Base-by-base conservation (phyloP, 2,113 vertebrate species). In the Etheostoma spectabile region DNA sequence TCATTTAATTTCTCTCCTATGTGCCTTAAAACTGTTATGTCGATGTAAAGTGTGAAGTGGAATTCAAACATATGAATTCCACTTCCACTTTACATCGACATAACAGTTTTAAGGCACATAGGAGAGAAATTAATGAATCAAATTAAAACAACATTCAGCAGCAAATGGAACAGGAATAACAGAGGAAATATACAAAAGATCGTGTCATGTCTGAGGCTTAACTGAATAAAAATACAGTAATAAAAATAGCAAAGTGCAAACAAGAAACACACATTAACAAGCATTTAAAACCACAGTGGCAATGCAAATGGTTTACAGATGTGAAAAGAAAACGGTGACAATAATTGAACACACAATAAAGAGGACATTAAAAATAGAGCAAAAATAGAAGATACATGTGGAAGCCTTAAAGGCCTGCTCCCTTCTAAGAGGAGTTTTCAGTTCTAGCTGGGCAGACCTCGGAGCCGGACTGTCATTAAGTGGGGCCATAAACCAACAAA, bases 1-100 rank as follows among this genome's bases (percentile, higher is more conserved):
- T 22, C 1, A 21, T 56, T 38, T 38, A 14, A n/a, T n/a, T 63
- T 30, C 14, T 52, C 42, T 84, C 49, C 60, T 56, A 64, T 61
- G 27, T 77, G 66, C 56, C 75, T 63, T 65, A 82, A 85, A 49
- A 57, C 77, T 78, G 83, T 80, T 88, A 80, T 65, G 71, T 85
- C 71, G 77, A 74, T 49, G 15, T 64, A 80, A 87, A 82, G 82
- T 86, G 89, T 80, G 84, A 89, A 83, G 77, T 78, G 69, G 83
- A 85, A 91, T 74, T 84, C n/a, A n/a, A n/a, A n/a, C 87, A 76
- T 88, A 93, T 83, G 79, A n/a, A n/a, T 83, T 86, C 83, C 69
- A 78, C 77, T 83, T 89, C 84, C 89, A 86, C 82, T 82, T 87
- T 80, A 64, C 15, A 49, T 74, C 77, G 71, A 85, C 71, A 65